phyloP scores from a whole-genome alignment of 2,888 invertebrate species.

The Polydesmus complanatus region DNA sequence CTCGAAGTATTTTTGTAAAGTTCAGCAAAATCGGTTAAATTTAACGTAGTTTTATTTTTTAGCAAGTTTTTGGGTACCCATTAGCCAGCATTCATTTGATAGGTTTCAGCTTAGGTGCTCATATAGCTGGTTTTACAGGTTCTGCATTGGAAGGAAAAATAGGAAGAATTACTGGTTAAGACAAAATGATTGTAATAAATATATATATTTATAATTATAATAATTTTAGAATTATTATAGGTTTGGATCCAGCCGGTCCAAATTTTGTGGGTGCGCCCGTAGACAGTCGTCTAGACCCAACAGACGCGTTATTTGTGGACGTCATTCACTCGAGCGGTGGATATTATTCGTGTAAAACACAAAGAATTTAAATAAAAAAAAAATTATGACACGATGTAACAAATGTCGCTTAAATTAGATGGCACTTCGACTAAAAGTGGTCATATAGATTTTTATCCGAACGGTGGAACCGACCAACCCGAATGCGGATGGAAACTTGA shows the following conservation, averaged over 20 bases:
- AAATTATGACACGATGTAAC: too few relatives aligned
- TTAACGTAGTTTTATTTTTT: too few relatives aligned
- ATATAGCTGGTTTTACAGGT: neutral
- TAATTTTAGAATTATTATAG: neutral
- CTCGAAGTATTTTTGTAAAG: too few relatives aligned
- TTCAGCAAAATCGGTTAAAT: too few relatives aligned
- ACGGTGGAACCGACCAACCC: neutral
- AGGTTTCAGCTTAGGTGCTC: neutral
- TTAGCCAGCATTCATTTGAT: neutral
- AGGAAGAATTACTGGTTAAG: neutral
- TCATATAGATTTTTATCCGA: neutral
- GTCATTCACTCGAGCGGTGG: neutral
- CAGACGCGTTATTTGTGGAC: neutral
- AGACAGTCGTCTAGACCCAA: neutral
- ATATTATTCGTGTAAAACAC: too few relatives aligned
- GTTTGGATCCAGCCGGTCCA: neutral
- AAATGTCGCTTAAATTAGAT: too few relatives aligned
- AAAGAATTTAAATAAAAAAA: too few relatives aligned
- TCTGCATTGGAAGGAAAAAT: neutral
- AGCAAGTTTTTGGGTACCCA: too few relatives aligned
- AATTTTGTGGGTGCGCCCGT: neutral
- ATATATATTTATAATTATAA: neutral
- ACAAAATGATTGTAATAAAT: neutral
- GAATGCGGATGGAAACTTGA: conserved; percentile 19
- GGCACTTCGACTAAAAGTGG: neutral